phyloP scores from a whole-genome alignment of 37 sponge, comb jelly and placozoan species.

The Halisarca cf. caerulea region DNA sequence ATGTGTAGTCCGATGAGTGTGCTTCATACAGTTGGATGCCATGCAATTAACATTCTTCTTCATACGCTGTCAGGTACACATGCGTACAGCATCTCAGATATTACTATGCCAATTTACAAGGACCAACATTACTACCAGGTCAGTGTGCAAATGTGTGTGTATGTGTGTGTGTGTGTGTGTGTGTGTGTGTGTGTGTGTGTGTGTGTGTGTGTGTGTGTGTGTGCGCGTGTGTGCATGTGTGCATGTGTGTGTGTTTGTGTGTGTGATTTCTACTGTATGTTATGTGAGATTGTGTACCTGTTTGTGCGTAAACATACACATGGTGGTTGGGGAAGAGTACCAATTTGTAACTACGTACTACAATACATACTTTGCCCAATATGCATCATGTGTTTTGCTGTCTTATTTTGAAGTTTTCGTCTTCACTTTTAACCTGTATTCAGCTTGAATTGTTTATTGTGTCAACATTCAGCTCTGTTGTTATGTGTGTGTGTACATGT shows the following conservation, averaged over 20 bases:
- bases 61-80: conserved; percentile 3
- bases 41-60: background rate
- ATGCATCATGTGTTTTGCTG: background rate
- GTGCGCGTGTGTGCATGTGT: background rate
- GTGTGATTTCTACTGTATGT: no score
- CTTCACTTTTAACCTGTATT: background rate
- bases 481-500: no score
- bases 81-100: background rate
- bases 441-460: background rate
- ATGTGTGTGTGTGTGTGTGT: background rate
- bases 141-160: background rate
- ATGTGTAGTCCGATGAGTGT: background rate
- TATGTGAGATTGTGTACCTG: no score
- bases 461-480: background rate
- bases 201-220: background rate
- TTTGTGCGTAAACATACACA: no score
- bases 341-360: no score
- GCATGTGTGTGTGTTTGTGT: background rate
- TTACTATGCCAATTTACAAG: background rate
- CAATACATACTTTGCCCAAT: no score
- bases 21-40: background rate
- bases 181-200: background rate
- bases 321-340: no score
- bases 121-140: conserved; percentile 16
- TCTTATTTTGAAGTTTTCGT: background rate